Conservation (phyloP, 2,113 vertebrate species). For the Panthera tigris region DNA sequence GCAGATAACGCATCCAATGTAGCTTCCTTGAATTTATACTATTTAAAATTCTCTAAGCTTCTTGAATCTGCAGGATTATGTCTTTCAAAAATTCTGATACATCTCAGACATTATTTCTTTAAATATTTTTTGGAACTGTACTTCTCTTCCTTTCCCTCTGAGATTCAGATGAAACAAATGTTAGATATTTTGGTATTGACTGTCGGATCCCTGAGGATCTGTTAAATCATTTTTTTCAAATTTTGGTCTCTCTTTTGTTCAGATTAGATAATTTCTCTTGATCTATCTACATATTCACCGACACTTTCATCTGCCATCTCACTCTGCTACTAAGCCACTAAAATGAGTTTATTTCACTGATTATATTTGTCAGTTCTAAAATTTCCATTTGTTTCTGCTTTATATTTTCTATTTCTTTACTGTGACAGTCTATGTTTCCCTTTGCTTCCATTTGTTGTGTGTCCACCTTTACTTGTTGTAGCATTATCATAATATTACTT, state of each 20-base stretch:
- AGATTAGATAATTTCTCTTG: not conserved
- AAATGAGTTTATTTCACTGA: not conserved
- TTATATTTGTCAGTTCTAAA: not conserved
- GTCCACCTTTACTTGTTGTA: not conserved
- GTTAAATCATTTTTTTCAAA: slow-evolving; percentile 9
- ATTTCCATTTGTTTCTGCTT: not conserved
- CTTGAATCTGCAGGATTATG: not conserved
- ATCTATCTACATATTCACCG: not conserved
- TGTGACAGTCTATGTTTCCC: not conserved
- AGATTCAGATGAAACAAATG: not conserved
- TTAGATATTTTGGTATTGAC: not conserved
- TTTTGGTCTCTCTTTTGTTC: slow-evolving; percentile 2
- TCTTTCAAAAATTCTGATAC: not conserved
- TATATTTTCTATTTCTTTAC: not conserved
- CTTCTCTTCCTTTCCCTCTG: not conserved
- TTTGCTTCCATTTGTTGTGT: slow-evolving; percentile 22
- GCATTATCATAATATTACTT: not conserved
- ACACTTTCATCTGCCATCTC: not conserved
- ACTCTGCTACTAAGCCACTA: not conserved
- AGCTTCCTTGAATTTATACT: not conserved
- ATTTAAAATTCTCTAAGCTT: not conserved
- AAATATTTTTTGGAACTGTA: not conserved
- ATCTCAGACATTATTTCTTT: not conserved
- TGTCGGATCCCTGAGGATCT: not conserved
- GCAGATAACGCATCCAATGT: not conserved